Evolutionary conservation across 2,797 vertebrate species (phyloP).

Genomic region (Eleutherodactylus coqui): DNA sequence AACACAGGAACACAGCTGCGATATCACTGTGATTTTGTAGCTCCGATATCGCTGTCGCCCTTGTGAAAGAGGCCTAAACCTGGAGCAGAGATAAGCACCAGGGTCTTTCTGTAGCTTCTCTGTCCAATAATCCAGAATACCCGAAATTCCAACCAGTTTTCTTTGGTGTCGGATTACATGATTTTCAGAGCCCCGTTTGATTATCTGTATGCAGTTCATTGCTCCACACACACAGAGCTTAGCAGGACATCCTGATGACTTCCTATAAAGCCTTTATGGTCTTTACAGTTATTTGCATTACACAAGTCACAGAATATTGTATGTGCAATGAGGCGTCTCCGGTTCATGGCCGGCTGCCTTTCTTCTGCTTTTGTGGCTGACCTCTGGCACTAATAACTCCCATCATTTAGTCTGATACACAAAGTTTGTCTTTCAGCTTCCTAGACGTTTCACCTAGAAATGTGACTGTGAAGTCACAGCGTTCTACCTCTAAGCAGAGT

Average conservation of each 20-base stretch:
- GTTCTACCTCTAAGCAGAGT: constrained; percentile 19
- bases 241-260: neutral
- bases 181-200: too few relatives aligned
- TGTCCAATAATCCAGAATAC: too few relatives aligned
- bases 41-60: too few relatives aligned
- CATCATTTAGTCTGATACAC: neutral
- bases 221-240: too few relatives aligned
- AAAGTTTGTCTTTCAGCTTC: constrained; percentile 19
- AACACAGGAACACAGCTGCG: too few relatives aligned
- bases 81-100: too few relatives aligned
- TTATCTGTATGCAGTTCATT: neutral
- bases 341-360: neutral
- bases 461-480: neutral
- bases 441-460: constrained; percentile 57
- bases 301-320: too few relatives aligned
- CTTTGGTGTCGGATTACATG: too few relatives aligned
- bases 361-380: neutral
- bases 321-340: neutral
- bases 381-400: constrained; percentile 24
- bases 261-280: neutral
- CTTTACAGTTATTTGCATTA: neutral
- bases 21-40: too few relatives aligned
- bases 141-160: too few relatives aligned
- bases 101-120: too few relatives aligned
- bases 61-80: too few relatives aligned